Evolutionary conservation across 2,888 invertebrate species (phyloP), one percentile per base, ranked within the genome.

Genomic region (Heliconius ismenius): DNA sequence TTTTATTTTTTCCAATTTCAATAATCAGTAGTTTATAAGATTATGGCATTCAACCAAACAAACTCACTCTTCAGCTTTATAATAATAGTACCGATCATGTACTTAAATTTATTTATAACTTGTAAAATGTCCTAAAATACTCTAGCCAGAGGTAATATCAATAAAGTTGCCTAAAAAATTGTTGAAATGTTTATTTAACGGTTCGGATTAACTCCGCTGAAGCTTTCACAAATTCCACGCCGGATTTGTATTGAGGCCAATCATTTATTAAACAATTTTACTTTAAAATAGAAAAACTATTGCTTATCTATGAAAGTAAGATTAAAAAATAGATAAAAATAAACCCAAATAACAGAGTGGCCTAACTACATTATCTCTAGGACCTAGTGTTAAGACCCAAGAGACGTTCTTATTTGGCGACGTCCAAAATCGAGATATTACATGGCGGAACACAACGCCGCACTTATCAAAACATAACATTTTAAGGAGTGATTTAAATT

Each of bases 131-230:
- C 68, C 63, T 7, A 69, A 75, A 65, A 68, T 75, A 79, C 58
- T 64, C 24, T 24, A 74, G 54, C 24, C 43, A 65, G 43, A 49
- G 39, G 60, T 65, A 79, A 79, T 79, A 77, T 69, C 77, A 77
- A 77, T 79, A 79, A 79, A 75, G 76, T 77, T 74, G 60, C 24
- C 60, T 72, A 79, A 79, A 79, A 79, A 74, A 76, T 77, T 67
- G 74, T 78, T 73, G 67, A 77, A 80, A 77, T 77, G 78, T 80
- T 78, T 80, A 78, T 77, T 77, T 80, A 80, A 80, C 78, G 77
- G 74, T 74, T 49, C 63, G 77, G 75, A 79, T 79, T 79, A 79
- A 69, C 69, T 73, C 69, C 62, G 62, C 64, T 69, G 63, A 73
- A 78, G 75, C 79, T 80, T 75, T 78, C 75, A 75, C 76, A 62